These are phyloP conservation scores for Prenolepis imparis DNA, from an alignment of 2,888 invertebrate genomes.

Conservation along the genomic window DNA sequence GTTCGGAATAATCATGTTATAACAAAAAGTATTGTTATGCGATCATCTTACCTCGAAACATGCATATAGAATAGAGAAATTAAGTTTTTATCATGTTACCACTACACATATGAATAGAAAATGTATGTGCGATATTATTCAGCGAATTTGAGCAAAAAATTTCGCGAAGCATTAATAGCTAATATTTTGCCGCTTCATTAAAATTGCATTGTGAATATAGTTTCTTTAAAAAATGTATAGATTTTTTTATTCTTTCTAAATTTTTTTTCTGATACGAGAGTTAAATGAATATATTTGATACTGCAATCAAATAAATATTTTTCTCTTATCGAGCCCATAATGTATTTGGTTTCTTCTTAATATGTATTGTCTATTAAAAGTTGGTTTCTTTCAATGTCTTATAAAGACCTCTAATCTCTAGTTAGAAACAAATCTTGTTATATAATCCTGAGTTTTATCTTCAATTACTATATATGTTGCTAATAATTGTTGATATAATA, in stretches of 20 bases:
- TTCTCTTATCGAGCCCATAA: too few relatives aligned
- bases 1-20: neutral
- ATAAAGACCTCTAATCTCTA: slow-evolving; percentile 66
- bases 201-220: neutral
- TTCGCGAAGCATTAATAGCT: neutral
- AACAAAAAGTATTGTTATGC: slow-evolving; percentile 20
- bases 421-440: slow-evolving; percentile 63
- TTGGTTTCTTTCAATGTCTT: slow-evolving; percentile 61
- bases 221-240: neutral
- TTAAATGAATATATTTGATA: slow-evolving; percentile 37
- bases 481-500: slow-evolving; percentile 1
- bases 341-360: too few relatives aligned
- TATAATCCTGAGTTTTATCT: slow-evolving; percentile 42
- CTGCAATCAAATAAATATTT: slow-evolving; percentile 18
- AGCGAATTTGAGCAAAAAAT: neutral
- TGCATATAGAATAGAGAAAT: neutral
- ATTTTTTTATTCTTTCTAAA: neutral
- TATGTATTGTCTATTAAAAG: slow-evolving; percentile 53
- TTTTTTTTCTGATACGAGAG: slow-evolving; percentile 7
- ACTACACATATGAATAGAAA: neutral
- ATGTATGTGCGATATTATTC: neutral
- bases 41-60: slow-evolving; percentile 5
- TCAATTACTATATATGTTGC: slow-evolving; percentile 13
- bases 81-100: slow-evolving; percentile 2
- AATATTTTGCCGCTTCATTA: neutral